Base-by-base conservation (phyloP, 2,113 vertebrate species). In the Ramphastos sulfuratus region DNA sequence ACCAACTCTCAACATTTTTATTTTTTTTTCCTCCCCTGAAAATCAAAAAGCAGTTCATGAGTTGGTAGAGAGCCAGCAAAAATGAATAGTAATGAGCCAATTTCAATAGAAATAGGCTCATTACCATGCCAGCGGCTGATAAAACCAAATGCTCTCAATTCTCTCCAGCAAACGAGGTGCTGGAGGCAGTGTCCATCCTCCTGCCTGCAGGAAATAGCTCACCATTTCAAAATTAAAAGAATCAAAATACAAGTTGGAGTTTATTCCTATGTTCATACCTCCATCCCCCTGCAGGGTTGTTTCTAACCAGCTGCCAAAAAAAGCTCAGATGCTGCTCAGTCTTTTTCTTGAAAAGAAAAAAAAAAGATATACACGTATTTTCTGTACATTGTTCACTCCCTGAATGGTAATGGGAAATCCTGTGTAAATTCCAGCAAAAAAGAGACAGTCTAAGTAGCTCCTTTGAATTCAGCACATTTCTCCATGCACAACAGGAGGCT, bases 21-120 rank as follows among this genome's bases (percentile, higher is more conserved):
- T 39, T 67, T 2, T 66, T 92, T 69, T 70, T 81, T 5, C 73
- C 54, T 87, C 55, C 27, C 72, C 30, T 77, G 84, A 94, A 96
- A 96, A 97, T 96, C 97, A 96, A 96, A 97, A 94, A 92, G 96
- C 94, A 5, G 96, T 97, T 97, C 98, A 98, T 97, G 94, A 97
- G 97, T 97, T 97, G 97, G 97, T 97, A 82, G 89, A 91, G 84
- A 98, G 96, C 96, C 96, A 97, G 95, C 90, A 97, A 97, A 98
- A 98, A 97, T 97, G 97, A 98, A 98, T 97, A 97, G 96, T 96
- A 97, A 98, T 97, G 96, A 98, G 93, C 94, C 95, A 97, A 97
- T 97, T 98, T 97, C 97, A 97, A 97, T 97, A 96, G 96, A 97
- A 98, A 98, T 96, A 97, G 94, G 95, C 94, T 97, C 97, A 97